A percentile compares a stretch with the other conserved stretches of the same genome.
Conservation (phyloP, 2,797 vertebrate genomes). For the Falco naumanni region DNA sequence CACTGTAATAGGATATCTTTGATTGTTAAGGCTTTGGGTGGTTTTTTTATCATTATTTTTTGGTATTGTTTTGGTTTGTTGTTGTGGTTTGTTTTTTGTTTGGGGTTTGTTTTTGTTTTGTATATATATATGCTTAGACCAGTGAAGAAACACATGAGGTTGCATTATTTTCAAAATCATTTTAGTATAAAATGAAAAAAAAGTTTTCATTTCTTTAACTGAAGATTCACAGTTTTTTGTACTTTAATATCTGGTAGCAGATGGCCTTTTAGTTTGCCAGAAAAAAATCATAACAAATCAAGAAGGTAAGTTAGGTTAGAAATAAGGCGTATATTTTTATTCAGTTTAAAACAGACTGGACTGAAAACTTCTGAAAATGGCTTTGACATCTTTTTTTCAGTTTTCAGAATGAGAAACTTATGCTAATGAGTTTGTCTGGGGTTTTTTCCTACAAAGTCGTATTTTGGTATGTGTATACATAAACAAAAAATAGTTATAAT, state of each 20-base stretch:
- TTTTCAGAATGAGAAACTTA: background rate
- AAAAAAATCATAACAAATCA: background rate
- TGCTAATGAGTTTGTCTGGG: background rate
- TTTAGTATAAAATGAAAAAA: background rate
- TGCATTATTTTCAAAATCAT: background rate
- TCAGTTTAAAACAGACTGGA: background rate
- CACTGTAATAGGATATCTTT: background rate
- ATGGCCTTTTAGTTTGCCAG: background rate
- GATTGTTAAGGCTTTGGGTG: background rate
- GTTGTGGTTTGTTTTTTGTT: background rate
- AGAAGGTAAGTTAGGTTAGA: background rate
- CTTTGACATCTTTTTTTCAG: background rate
- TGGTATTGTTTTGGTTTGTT: too few relatives aligned
- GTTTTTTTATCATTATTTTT: too few relatives aligned
- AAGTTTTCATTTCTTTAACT: background rate
- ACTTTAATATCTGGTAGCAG: background rate
- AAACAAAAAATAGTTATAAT: background rate
- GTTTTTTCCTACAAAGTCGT: background rate
- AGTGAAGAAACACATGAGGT: background rate
- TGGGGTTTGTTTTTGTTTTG: fast-evolving
- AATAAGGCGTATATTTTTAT: background rate
- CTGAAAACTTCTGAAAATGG: background rate
- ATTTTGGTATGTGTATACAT: background rate
- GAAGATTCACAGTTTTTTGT: background rate
- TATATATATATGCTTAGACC: too few relatives aligned